Conservation (phyloP, 2,113 vertebrate genomes). For the Orthonyx spaldingii region DNA sequence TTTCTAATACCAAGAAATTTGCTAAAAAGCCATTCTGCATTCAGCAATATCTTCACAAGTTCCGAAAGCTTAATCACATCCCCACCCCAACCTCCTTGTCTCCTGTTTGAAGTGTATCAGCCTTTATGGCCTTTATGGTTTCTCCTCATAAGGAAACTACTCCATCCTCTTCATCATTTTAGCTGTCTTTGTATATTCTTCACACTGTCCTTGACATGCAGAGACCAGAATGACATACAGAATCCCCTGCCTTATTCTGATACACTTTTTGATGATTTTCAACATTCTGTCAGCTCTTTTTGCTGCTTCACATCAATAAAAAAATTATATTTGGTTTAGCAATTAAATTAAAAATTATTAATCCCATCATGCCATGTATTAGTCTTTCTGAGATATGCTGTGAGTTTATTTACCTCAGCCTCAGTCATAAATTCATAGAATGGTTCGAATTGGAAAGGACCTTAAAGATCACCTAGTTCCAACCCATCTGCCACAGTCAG, state of each 20-base stretch:
- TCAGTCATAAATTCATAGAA: neutral
- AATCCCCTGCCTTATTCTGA: neutral
- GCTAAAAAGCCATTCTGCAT: neutral
- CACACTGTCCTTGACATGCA: neutral
- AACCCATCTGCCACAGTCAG: neutral
- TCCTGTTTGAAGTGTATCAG: neutral
- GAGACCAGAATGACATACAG: neutral
- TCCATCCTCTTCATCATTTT: neutral
- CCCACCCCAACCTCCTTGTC: neutral
- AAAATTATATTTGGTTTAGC: neutral
- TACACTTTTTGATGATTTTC: neutral
- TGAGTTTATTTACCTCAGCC: neutral
- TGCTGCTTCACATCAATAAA: neutral
- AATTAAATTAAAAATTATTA: neutral
- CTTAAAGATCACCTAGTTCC: neutral
- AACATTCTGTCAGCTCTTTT: neutral
- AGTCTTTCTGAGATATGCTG: neutral
- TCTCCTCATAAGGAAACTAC: neutral
- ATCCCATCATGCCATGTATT: neutral
- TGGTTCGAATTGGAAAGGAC: neutral
- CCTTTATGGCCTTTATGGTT: neutral
- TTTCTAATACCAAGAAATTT: neutral
- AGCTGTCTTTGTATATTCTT: neutral
- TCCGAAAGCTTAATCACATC: neutral
- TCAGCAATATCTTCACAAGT: neutral